Percentiles rank a stretch among this genome's conserved stretches.
phyloP scores from a whole-genome alignment of 2,888 invertebrate species.

The Ormyrus pomaceus region DNA sequence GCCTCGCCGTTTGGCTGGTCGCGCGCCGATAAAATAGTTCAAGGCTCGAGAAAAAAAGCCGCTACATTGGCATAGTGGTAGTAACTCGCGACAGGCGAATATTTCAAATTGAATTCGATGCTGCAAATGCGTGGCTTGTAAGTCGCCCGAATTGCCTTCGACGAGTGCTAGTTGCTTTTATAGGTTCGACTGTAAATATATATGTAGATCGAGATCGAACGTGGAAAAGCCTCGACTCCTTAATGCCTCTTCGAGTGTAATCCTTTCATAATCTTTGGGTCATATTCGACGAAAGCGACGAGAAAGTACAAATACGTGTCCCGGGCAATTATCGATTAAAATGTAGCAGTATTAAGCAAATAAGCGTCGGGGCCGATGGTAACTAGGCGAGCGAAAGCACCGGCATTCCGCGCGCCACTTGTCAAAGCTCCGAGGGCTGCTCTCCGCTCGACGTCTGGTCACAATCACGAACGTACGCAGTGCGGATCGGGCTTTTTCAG shows the following conservation, averaged over 20 bases:
- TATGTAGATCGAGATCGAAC: too few species aligned
- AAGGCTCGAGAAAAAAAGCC: conserved; percentile 16
- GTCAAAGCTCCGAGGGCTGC: conserved; percentile 1
- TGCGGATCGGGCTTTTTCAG: conserved; percentile 24
- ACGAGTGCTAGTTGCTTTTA: conserved; percentile 23
- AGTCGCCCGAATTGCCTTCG: conserved; percentile 34
- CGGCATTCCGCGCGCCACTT: neutral
- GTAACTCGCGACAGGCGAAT: conserved; percentile 25
- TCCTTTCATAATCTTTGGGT: neutral
- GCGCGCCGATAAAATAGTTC: conserved; percentile 42
- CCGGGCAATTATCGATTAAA: too few species aligned
- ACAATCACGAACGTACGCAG: conserved; percentile 14
- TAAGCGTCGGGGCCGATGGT: too few species aligned
- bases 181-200: conserved; percentile 15
- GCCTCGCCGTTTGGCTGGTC: conserved; percentile 24
- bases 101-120: conserved; percentile 19
- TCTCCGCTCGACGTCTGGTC: neutral
- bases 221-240: too few species aligned
- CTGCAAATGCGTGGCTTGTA: neutral
- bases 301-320: neutral
- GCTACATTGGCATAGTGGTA: too few species aligned
- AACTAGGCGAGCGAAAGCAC: too few species aligned
- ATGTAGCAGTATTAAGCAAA: too few species aligned
- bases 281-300: too few species aligned
- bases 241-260: too few species aligned